These are phyloP conservation scores for Lysiphlebus fabarum DNA, from an alignment of 1,140 invertebrate genomes.

Conservation along the genomic window DNA sequence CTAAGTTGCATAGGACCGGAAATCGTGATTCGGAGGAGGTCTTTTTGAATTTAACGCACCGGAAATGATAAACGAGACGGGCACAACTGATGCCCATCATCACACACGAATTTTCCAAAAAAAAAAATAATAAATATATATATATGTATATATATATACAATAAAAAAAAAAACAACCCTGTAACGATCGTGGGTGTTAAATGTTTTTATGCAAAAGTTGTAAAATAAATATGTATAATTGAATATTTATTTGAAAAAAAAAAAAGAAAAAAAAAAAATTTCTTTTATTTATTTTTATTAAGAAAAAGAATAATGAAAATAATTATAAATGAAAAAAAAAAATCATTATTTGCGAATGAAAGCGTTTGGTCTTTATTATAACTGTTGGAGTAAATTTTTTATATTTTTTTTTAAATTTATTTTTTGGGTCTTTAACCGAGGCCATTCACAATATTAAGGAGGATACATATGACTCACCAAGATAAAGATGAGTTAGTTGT, in stretches of 20 bases:
- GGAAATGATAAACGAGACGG: slow-evolving; percentile 23
- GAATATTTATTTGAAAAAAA: slow-evolving; percentile 2
- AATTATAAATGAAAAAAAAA: neutral
- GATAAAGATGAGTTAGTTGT: neutral
- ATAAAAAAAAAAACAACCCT: no score
- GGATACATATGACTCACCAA: neutral
- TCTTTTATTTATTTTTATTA: neutral
- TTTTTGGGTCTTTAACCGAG: slow-evolving; percentile 3
- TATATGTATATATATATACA: no score
- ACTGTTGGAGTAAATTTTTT: no score
- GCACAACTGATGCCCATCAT: neutral
- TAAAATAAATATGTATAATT: no score
- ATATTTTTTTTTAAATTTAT: no score
- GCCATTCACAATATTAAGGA: slow-evolving; percentile 6
- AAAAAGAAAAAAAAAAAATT: neutral
- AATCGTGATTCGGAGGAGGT: slow-evolving; percentile 22
- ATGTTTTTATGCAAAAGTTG: slow-evolving; percentile 28
- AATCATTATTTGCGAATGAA: slow-evolving; percentile 4
- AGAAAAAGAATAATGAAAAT: neutral
- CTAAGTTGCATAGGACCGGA: slow-evolving; percentile 17
- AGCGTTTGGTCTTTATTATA: slow-evolving; percentile 5
- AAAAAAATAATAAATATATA: no score
- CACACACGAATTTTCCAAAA: no score
- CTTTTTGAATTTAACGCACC: slow-evolving; percentile 21
- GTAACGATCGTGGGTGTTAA: slow-evolving; percentile 27